These are phyloP conservation scores for Characodon lateralis DNA, from an alignment of 2,797 vertebrate genomes.

Conservation along the genomic window DNA sequence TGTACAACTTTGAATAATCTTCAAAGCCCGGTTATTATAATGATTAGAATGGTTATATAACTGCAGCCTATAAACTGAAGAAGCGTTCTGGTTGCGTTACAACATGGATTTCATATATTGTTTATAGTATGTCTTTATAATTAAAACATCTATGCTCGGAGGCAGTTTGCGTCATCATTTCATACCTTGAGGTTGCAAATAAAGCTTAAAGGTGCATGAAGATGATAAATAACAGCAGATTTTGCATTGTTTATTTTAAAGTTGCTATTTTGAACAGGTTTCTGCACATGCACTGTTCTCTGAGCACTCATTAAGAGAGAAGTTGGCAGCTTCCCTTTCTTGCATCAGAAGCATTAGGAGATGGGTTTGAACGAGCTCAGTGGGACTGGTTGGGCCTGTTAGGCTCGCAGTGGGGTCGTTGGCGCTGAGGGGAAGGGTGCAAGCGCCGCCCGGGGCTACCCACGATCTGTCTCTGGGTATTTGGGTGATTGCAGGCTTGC, in stretches of 20 bases:
- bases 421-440: conserved; percentile 73
- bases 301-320: neutral
- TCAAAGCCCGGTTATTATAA: conserved; percentile 59
- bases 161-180: conserved; percentile 59
- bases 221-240: neutral
- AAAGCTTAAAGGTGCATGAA: neutral
- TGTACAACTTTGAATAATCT: conserved; percentile 81
- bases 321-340: conserved; percentile 47
- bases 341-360: conserved; percentile 42
- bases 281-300: neutral
- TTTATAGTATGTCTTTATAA: conserved; percentile 93
- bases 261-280: neutral
- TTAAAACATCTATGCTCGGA: conserved; percentile 85
- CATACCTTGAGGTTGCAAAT: conserved; percentile 10
- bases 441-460: conserved; percentile 76
- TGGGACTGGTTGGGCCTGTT: conserved; percentile 68
- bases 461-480: conserved; percentile 82
- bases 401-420: conserved; percentile 65
- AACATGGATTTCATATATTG: conserved; percentile 87
- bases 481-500: conserved; percentile 80
- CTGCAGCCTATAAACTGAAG: conserved; percentile 60
- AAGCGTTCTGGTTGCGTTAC: conserved; percentile 80
- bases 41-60: conserved; percentile 60
- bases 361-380: conserved; percentile 40
- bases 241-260: neutral